Base-by-base conservation (phyloP, 2,797 vertebrate genomes). In the Chromis chromis region DNA sequence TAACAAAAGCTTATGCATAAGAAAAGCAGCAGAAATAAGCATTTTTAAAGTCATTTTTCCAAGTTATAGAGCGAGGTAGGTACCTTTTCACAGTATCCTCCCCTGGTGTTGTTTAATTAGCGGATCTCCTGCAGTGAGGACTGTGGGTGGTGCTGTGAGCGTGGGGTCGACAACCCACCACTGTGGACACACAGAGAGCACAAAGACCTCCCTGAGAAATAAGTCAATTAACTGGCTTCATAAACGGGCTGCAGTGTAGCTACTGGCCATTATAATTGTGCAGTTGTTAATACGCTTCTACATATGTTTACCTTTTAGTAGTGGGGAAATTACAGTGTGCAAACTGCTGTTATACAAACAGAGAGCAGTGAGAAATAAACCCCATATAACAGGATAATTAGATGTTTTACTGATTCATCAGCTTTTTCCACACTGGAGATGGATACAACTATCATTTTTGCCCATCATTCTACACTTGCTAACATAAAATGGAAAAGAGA, bases 31-130 rank as follows among this genome's bases (percentile, higher is more conserved):
- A 3, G 6, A 21, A 55, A 33, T 10, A 28, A 46, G 3, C 11
- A 0, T 4, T 69, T 82, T 62, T 11, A 36, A 11, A 36, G 10
- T 36, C 33, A 36, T 8, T 65, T 73, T 42, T 65, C 44, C 25
- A 8, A 55, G 17, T 63, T 52, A 33, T 25, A 17, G 12, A 28
- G 31, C 16, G 0, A 27, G 46, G 0, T 17, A 8, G 25, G 40
- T 55, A 40, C 53, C 1, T 8, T 50, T 64, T 58, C 44, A 13
- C 70, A 57, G 24, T 6, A 1, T 0, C 24, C 59, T 12, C 54
- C 52, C 70, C 70, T n/a, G 70, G 66, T 71, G 66, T 39, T 48
- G 65, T 49, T 40, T 86, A 86, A 87, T 89, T 78, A 87, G 86
- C 14, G 36, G 46, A 83, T 17, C 52, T 62, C 65, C 83, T 53